Percentiles rank a stretch among this genome's conserved stretches.
Evolutionary conservation across 2,113 vertebrate species (phyloP).

Genomic region (Hemichromis elongatus): DNA sequence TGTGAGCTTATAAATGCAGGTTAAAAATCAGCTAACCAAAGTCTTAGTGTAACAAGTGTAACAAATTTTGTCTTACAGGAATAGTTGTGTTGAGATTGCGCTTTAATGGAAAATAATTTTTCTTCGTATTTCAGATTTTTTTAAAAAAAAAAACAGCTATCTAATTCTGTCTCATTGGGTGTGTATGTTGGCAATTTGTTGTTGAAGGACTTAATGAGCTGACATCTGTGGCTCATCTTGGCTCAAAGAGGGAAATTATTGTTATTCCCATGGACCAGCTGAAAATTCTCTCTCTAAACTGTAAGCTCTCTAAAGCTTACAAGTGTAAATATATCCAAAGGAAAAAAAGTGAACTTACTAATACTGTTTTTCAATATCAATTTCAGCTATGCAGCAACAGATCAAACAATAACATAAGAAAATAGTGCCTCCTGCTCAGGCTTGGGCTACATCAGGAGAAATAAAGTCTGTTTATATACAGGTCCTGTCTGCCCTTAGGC

Average conservation of each 20-base stretch:
- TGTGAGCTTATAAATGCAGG: not conserved
- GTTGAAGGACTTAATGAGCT: not conserved
- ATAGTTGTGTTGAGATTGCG: not conserved
- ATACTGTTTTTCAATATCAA: not conserved
- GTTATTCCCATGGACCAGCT: not conserved
- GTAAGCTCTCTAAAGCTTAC: not conserved
- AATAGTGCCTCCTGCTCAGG: not conserved
- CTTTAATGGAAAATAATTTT: not conserved
- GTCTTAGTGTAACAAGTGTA: not conserved
- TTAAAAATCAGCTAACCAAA: not conserved
- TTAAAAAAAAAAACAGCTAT: not conserved
- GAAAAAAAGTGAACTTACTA: not conserved
- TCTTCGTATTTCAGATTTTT: not conserved
- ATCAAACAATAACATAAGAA: not conserved
- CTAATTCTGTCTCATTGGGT: not conserved
- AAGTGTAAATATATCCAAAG: not conserved
- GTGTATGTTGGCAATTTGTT: not conserved
- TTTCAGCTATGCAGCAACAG: not conserved
- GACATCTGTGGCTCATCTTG: slow-evolving; percentile 3
- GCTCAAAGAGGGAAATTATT: not conserved
- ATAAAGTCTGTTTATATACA: not conserved
- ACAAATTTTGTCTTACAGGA: not conserved
- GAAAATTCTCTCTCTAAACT: no score
- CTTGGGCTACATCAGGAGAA: not conserved
- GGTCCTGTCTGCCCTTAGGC: not conserved